A percentile compares a stretch with the other conserved stretches of the same genome.
Evolutionary conservation across 1,140 invertebrate genomes (phyloP).

Genomic region (Pristionchus pacificus): DNA sequence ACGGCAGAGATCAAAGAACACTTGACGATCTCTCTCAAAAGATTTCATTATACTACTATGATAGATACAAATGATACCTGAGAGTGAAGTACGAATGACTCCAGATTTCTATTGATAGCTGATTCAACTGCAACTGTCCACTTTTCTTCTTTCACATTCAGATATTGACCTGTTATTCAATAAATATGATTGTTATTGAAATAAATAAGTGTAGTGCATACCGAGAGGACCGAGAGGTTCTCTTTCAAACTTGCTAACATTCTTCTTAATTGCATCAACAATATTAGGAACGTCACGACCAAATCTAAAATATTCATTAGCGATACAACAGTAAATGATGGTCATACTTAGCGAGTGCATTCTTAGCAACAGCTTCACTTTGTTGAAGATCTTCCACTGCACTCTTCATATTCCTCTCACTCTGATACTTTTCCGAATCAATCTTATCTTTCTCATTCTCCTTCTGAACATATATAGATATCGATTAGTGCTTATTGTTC

Average conservation of each 20-base stretch:
- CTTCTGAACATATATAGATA: neutral
- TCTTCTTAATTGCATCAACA: neutral
- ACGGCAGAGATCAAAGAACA: slow-evolving; percentile 12
- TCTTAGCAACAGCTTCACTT: neutral
- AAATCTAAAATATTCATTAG: slow-evolving; percentile 9
- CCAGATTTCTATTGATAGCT: slow-evolving; percentile 8
- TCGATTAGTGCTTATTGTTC: too few relatives aligned
- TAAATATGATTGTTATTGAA: neutral
- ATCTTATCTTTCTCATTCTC: neutral
- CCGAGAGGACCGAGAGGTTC: slow-evolving; percentile 30
- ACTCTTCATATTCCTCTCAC: neutral
- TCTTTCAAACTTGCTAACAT: slow-evolving; percentile 1
- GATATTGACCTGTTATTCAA: slow-evolving; percentile 21
- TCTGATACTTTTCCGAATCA: slow-evolving; percentile 1
- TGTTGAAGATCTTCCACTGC: neutral
- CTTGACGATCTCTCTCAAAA: slow-evolving; percentile 7
- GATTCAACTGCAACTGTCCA: slow-evolving; percentile 21
- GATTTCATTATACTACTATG: too few relatives aligned
- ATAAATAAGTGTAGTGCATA: neutral
- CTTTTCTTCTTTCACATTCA: slow-evolving; percentile 20
- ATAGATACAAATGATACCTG: too few relatives aligned
- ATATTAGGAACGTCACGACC: slow-evolving; percentile 22
- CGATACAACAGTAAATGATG: neutral
- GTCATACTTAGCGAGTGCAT: neutral
- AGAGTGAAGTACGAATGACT: slow-evolving; percentile 12